Conservation (phyloP, 2,888 invertebrate genomes). For the Desoria tigrina region DNA sequence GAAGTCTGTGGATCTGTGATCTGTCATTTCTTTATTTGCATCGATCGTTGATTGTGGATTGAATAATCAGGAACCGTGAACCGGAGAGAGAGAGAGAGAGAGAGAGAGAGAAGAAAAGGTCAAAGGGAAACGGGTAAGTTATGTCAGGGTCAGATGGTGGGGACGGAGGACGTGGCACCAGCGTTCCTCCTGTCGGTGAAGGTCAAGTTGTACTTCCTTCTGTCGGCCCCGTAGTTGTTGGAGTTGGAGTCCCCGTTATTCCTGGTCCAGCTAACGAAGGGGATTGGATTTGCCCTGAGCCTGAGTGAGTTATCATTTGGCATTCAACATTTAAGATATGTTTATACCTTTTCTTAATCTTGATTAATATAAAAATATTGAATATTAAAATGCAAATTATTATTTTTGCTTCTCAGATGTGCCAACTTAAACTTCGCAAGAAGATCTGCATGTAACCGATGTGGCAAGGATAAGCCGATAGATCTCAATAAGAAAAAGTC, state of each 20-base stretch:
- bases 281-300: conserved; percentile 52
- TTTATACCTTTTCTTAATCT: no score
- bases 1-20: no score
- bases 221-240: not conserved
- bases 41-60: no score
- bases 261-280: conserved; percentile 37
- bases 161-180: no score
- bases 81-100: no score
- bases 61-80: no score
- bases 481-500: conserved; percentile 68
- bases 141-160: no score
- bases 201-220: not conserved
- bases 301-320: conserved; percentile 40
- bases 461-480: conserved; percentile 69
- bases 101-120: no score
- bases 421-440: conserved; percentile 94
- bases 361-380: not conserved
- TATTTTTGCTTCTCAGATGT: conserved; percentile 62
- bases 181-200: not conserved
- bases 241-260: not conserved
- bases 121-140: no score
- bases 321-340: not conserved
- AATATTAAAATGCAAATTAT: conserved; percentile 2
- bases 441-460: conserved; percentile 85
- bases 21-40: no score